Conservation (phyloP, 2,888 invertebrate genomes). For the Parthenolecanium corni region DNA sequence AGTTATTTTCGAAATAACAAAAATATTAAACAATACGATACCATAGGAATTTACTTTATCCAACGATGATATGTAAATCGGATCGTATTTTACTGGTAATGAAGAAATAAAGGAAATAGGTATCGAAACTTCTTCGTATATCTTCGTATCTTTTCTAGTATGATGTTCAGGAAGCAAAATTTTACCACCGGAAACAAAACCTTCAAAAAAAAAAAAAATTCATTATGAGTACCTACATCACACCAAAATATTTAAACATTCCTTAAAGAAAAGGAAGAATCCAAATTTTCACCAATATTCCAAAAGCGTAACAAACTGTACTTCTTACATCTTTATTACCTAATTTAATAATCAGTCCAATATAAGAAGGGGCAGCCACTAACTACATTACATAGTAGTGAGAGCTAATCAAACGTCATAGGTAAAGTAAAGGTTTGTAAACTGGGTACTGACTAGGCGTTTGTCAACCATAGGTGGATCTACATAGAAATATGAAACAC, state of each 20-base stretch:
- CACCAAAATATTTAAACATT: not conserved
- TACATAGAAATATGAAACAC: no score
- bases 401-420: no score
- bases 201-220: constrained; percentile 29
- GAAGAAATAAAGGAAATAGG: constrained; percentile 51
- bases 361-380: no score
- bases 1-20: constrained; percentile 28
- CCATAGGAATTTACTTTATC: constrained; percentile 55
- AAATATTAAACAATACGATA: constrained; percentile 35
- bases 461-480: no score
- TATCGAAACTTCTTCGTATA: constrained; percentile 77
- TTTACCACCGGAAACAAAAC: constrained; percentile 63
- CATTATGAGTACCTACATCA: constrained; percentile 5
- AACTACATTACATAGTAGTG: no score
- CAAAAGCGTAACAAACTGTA: no score
- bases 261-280: not conserved
- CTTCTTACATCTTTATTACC: no score
- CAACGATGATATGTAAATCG: constrained; percentile 50
- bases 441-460: no score
- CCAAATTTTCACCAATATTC: no score
- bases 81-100: constrained; percentile 50
- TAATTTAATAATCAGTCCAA: no score
- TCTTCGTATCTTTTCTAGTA: constrained; percentile 54
- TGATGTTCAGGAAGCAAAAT: constrained; percentile 70
- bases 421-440: no score